Evolutionary conservation across 2,888 invertebrate genomes (phyloP), one percentile per base, ranked within the genome.

Genomic region (Drosophila macrospina): DNA sequence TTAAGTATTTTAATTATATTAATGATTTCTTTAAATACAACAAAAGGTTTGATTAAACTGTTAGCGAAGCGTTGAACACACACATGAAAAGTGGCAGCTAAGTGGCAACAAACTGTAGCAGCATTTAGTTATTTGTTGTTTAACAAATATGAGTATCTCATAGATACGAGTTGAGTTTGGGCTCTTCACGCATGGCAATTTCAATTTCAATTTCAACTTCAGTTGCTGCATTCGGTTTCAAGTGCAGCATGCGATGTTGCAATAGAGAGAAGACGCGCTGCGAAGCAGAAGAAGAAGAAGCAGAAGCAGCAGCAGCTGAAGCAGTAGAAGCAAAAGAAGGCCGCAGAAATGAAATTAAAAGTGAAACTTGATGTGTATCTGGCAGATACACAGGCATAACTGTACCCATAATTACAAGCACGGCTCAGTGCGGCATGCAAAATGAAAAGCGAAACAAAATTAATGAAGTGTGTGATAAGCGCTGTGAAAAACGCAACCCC

Each of bases 391-490:
- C 70, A 37, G 59, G 75, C 78, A 80, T 70, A 81, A 57, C 79
- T 79, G 82, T 76, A 68, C 61, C 82, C 74, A 85, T 77, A 81
- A 81, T 81, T 82, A 79, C 74, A 51, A 81, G 85, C 78, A 74
- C 74, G 62, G 54, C 60, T 54, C 76, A 76, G 65, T 77, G 70
- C 61, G 70, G 78, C 78, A 77, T 77, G 76, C 76, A 77, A 77
- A 81, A 81, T 86, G 86, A 84, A 83, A 83, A 83, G 84, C 83
- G 74, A 83, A 83, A 84, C 85, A 82, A 87, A 84, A 80, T 84
- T 84, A 84, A 84, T 84, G 84, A 84, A 84, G 85, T 84, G 84
- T 84, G 80, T 85, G 84, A 87, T 87, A 84, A 87, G 87, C 75
- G 69, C 66, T 63, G 74, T 65, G 85, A 84, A 84, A 79, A 84